Base-by-base conservation (phyloP, 2,888 invertebrate species). In the Sisyra nigra region DNA sequence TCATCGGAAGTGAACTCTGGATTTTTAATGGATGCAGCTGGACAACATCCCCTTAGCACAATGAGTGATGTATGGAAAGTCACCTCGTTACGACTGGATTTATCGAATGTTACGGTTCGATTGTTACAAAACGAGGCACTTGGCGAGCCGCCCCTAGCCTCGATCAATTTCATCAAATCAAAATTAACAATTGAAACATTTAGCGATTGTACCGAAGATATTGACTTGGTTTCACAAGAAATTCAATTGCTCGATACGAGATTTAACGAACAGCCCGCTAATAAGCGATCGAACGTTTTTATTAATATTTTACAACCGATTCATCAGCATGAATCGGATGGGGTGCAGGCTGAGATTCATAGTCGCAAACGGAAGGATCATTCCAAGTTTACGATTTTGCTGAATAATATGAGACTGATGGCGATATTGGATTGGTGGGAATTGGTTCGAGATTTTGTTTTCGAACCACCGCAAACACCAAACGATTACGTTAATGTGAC, bases 331-430 rank as follows among this genome's bases (percentile, higher is more conserved):
- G 57, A 52, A 3, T 52, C 54, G 3, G 59, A 58, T 47, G 67
- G 72, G 45, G 80, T 82, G 31, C 82, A 82, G 59, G 81, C 80
- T 0, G 82, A 83, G 57, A 68, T 83, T 8, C 82, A 82, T 55
- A 80, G 80, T 52, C 32, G 85, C 47, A 76, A 69, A 59, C 72
- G 74, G 42, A 70, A 61, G 38, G 79, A 76, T 53, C 71, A 74
- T 14, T 74, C 77, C 0, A 80, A 86, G 49, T 88, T 89, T 54
- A 92, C 91, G 2, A 78, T 94, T 48, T 67, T 94, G 37, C 67
- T 96, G 42, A 93, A 94, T 66, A 91, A 91, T 59, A 93, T 94
- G 91, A 71, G 93, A 32, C 66, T 96, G 45, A 89, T 94, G 75
- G 86, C 88, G 1, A 81, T 94, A 48, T 69, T 93, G 52, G 92